Percentiles rank a stretch among this genome's conserved stretches.
These are phyloP conservation scores for Listrodromus nycthemerus DNA, from an alignment of 2,888 invertebrate genomes.

Conservation along the genomic window DNA sequence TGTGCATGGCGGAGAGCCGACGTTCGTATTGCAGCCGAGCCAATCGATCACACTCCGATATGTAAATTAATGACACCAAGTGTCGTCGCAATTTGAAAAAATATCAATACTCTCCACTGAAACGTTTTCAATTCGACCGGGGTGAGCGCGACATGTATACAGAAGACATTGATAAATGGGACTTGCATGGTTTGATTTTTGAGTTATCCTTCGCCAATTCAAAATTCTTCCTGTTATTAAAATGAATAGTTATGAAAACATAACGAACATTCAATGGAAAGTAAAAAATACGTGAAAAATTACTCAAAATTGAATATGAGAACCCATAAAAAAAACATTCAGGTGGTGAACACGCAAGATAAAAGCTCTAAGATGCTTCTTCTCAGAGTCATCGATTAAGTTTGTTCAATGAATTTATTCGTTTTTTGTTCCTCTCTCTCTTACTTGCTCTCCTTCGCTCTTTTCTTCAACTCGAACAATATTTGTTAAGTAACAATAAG, in stretches of 20 bases:
- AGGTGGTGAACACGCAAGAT: slow-evolving; percentile 53
- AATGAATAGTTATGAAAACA: slow-evolving; percentile 22
- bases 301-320: slow-evolving; percentile 15
- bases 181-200: slow-evolving; percentile 30
- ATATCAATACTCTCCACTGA: slow-evolving; percentile 5
- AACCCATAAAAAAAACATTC: slow-evolving; percentile 37
- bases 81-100: slow-evolving; percentile 17
- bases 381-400: slow-evolving; percentile 45
- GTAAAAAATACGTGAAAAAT: slow-evolving; percentile 30
- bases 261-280: slow-evolving; percentile 34
- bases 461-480: slow-evolving; percentile 69
- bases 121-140: not conserved
- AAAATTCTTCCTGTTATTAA: slow-evolving; percentile 10
- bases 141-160: not conserved
- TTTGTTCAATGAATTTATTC: slow-evolving; percentile 69
- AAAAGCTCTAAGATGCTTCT: slow-evolving; percentile 27
- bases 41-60: slow-evolving; percentile 57
- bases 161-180: slow-evolving; percentile 6
- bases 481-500: slow-evolving; percentile 75
- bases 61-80: slow-evolving; percentile 43
- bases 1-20: slow-evolving; percentile 49
- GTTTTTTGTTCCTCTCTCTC: slow-evolving; percentile 19
- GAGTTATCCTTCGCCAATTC: slow-evolving; percentile 29
- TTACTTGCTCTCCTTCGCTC: slow-evolving; percentile 26
- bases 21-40: slow-evolving; percentile 60